These are phyloP conservation scores for Tuta absoluta DNA, from an alignment of 2,888 invertebrate genomes.

Conservation along the genomic window DNA sequence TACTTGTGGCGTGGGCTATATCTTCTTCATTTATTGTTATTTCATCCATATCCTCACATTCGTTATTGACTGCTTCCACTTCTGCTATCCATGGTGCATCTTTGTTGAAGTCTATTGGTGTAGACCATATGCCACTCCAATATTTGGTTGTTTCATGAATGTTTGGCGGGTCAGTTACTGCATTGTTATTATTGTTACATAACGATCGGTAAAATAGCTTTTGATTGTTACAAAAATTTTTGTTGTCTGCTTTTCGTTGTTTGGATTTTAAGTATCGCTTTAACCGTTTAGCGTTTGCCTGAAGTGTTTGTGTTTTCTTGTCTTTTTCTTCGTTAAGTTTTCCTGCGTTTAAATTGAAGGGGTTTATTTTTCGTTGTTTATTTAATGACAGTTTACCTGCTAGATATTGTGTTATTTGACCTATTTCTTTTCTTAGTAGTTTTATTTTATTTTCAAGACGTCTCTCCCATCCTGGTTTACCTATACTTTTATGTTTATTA, in stretches of 20 bases:
- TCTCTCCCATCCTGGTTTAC: no score
- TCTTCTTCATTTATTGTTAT: no score
- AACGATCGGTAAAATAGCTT: background rate
- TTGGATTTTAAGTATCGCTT: background rate
- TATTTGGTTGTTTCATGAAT: background rate
- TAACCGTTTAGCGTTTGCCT: background rate
- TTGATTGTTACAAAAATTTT: background rate
- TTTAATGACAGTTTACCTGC: background rate
- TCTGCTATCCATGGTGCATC: background rate
- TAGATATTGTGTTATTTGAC: background rate
- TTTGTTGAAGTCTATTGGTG: background rate
- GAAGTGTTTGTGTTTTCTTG: background rate
- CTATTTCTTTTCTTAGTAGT: no score
- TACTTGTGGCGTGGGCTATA: no score
- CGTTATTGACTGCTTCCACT: background rate
- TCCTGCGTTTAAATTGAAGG: background rate
- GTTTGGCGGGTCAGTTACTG: background rate
- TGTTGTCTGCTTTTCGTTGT: background rate
- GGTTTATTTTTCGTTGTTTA: background rate
- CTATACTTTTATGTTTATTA: no score
- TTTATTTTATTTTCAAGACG: no score
- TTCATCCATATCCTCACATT: no score
- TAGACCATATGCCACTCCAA: background rate
- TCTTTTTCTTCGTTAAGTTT: background rate
- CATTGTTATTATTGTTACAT: background rate